phyloP scores from a whole-genome alignment of 1,140 invertebrate genomes.

The Sycophila sp. region DNA sequence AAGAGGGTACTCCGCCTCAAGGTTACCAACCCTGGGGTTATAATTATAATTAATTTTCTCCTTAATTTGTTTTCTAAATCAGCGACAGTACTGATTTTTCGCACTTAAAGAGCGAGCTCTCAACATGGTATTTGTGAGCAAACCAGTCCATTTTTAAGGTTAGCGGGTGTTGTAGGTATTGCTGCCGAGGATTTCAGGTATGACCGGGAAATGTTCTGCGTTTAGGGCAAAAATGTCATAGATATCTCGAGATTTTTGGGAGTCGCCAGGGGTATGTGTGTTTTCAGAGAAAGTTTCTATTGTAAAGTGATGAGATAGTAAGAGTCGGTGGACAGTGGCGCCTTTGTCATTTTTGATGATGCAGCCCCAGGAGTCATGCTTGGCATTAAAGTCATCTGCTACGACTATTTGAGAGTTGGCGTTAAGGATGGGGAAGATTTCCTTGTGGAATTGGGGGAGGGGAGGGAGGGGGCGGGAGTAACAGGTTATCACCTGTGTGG shows the following conservation, averaged over 20 bases:
- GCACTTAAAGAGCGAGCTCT: constrained; percentile 1
- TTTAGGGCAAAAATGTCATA: constrained; percentile 17
- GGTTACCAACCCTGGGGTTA: no score
- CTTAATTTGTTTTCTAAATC: background rate
- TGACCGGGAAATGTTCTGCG: constrained; percentile 18
- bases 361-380: background rate
- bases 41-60: no score
- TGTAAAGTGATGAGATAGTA: background rate
- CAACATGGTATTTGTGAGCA: constrained; percentile 1
- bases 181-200: background rate
- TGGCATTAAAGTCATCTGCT: background rate
- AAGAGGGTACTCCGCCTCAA: no score
- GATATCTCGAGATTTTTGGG: background rate
- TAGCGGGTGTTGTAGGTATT: background rate
- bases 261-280: no score
- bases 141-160: constrained; percentile 1
- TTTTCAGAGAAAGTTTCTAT: background rate
- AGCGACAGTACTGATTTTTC: background rate
- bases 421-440: background rate
- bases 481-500: background rate
- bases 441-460: no score
- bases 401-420: no score
- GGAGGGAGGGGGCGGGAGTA: no score
- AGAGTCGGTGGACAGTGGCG: background rate
- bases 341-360: background rate